phyloP scores from a whole-genome alignment of 1,140 invertebrate genomes.

The Hylaeus volcanicus region DNA sequence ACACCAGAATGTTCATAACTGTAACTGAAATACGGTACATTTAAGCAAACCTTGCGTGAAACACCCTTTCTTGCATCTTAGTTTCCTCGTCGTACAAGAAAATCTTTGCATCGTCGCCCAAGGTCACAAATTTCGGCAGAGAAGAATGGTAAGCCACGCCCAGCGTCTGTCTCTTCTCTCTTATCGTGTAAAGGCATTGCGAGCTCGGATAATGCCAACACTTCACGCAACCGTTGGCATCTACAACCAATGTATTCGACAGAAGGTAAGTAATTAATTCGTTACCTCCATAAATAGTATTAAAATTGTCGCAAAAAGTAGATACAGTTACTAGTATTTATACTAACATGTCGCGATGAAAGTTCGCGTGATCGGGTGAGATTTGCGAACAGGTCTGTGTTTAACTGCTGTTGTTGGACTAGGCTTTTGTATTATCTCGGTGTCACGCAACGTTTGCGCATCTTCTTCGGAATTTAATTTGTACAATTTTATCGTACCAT shows the following conservation, averaged over 20 bases:
- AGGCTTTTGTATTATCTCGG: slow-evolving; percentile 81
- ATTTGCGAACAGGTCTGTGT: slow-evolving; percentile 81
- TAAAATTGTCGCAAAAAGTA: neutral
- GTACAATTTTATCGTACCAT: slow-evolving; percentile 82
- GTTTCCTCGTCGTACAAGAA: slow-evolving; percentile 85
- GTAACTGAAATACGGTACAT: neutral
- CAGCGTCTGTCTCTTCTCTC: slow-evolving; percentile 83
- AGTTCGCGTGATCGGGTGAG: slow-evolving; percentile 81
- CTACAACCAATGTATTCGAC: slow-evolving; percentile 65
- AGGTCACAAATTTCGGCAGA: slow-evolving; percentile 83
- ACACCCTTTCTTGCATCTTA: slow-evolving; percentile 81
- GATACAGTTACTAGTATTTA: neutral
- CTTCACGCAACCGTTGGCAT: slow-evolving; percentile 84
- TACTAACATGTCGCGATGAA: slow-evolving; percentile 82
- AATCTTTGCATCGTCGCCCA: slow-evolving; percentile 83
- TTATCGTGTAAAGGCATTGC: slow-evolving; percentile 83
- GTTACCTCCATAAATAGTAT: neutral
- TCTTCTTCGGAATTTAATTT: slow-evolving; percentile 77
- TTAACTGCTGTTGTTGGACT: slow-evolving; percentile 82
- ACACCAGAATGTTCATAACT: neutral
- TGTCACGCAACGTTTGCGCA: slow-evolving; percentile 77
- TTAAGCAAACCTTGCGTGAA: slow-evolving; percentile 80
- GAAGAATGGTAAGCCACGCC: slow-evolving; percentile 83
- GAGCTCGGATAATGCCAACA: slow-evolving; percentile 84
- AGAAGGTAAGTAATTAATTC: neutral